Base-by-base conservation (phyloP, 2,797 vertebrate species). In the Crocidura indochinensis region DNA sequence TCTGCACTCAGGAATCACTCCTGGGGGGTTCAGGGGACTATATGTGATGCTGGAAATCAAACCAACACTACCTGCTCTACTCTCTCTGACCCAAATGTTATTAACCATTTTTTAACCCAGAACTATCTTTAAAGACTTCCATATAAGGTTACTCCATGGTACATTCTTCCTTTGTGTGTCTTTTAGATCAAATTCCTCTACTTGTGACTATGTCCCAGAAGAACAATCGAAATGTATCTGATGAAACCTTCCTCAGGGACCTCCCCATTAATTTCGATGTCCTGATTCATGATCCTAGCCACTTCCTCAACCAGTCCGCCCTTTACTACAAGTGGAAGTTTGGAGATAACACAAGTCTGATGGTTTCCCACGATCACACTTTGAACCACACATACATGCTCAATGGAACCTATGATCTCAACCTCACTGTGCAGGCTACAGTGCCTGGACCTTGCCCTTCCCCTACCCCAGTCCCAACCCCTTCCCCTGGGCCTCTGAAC, bases 271-370 rank as follows among this genome's bases (percentile, higher is more conserved):
- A 97, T 7, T 99, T 99, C 87, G 96, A 97, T 6, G 98, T 99
- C 81, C 97, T 97, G 88, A 94, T 99, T 67, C 99, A 99, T 0
- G 99, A 99, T 94, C 99, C 99, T 92, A 99, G 99, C 67, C 88
- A 98, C 87, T 99, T 99, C 90, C 98, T 99, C 72, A 99, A 98
- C 76, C 97, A 97, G 1, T 99, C 99, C 0, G 95, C 97, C 56
- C 96, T 99, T 60, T 97, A 98, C 95, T 99, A 98, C 97, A 98
- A 98, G 85, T 99, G 99, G 99, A 98, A 98, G 94, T 99, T 99
- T 0, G 98, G 97, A 47, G 99, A 99, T 26, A 99, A 99, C 65
- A 98, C 95, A 1, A 97, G 98, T 3, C 95, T 97, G 17, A 97
- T 97, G 95, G 95, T 98, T 93, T 97, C 91, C 76, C 97, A 95